A percentile compares a stretch with the other conserved stretches of the same genome.
These are phyloP conservation scores for Acanthis flammea DNA, from an alignment of 2,797 vertebrate genomes.

Conservation along the genomic window DNA sequence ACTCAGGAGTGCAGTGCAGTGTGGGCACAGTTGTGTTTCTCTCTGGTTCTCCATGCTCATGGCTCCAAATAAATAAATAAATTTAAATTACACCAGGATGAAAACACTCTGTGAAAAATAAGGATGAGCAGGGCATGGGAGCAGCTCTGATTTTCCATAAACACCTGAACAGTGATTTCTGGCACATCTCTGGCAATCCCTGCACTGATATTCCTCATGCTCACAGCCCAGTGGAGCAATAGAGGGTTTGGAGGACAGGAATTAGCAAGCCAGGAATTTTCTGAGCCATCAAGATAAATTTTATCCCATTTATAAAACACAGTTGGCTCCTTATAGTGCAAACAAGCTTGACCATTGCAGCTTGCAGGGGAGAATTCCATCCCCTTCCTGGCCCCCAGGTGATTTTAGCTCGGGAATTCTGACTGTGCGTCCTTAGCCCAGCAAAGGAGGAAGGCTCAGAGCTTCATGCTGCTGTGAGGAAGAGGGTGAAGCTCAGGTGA, in stretches of 20 bases:
- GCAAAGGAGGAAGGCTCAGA: not conserved
- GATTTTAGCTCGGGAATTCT: not conserved
- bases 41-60: not conserved
- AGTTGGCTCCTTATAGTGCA: not conserved
- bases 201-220: not conserved
- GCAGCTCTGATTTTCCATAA: not conserved
- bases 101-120: not conserved
- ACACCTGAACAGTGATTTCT: not conserved
- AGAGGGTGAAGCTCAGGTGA: too few relatives aligned
- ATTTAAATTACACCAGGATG: not conserved
- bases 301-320: not conserved
- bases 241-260: not conserved
- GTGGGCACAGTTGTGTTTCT: not conserved
- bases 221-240: not conserved
- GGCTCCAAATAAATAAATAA: not conserved
- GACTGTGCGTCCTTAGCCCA: not conserved
- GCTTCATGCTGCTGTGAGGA: not conserved
- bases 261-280: not conserved
- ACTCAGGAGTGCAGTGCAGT: too few relatives aligned
- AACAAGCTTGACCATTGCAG: fast-evolving
- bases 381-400: not conserved
- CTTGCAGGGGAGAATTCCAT: not conserved
- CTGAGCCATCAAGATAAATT: not conserved
- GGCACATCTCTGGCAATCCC: not conserved
- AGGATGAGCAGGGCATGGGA: not conserved